These are phyloP conservation scores for Triops cancriformis DNA, from an alignment of 1,140 invertebrate species.

Conservation along the genomic window DNA sequence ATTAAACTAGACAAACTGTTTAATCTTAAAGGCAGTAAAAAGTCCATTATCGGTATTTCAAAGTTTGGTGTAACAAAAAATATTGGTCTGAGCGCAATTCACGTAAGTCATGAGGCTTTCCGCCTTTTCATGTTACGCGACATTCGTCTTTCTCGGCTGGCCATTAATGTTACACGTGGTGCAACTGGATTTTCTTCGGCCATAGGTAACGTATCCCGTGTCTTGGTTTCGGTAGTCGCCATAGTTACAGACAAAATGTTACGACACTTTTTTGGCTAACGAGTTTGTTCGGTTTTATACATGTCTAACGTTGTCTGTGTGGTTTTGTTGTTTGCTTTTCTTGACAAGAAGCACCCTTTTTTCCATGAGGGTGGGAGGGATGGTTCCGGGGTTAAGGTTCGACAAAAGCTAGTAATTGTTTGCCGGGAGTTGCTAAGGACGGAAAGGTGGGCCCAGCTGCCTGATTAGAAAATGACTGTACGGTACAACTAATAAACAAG, in stretches of 20 bases:
- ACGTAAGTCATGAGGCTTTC: too few relatives aligned
- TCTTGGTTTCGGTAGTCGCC: neutral
- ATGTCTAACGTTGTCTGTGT: neutral
- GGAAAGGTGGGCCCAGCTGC: neutral
- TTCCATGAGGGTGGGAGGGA: neutral
- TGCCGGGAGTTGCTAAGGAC: neutral
- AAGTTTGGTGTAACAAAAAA: too few relatives aligned
- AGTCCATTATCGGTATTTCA: too few relatives aligned
- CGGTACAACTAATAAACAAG: neutral
- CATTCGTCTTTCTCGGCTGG: too few relatives aligned
- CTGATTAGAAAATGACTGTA: neutral
- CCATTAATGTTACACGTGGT: too few relatives aligned
- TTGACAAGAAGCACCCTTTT: neutral
- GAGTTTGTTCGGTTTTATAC: neutral
- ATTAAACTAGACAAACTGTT: too few relatives aligned
- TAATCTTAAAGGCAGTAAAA: too few relatives aligned
- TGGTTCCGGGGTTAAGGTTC: neutral
- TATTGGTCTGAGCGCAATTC: too few relatives aligned
- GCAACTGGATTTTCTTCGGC: too few relatives aligned
- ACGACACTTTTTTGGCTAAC: neutral
- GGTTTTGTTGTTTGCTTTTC: neutral
- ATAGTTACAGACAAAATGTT: neutral
- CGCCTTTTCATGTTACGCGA: too few relatives aligned
- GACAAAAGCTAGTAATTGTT: neutral
- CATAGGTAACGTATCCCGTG: neutral